A percentile compares a stretch with the other conserved stretches of the same genome.
Evolutionary conservation across 2,113 vertebrate species (phyloP).

Genomic region (Lophotis ruficrista): DNA sequence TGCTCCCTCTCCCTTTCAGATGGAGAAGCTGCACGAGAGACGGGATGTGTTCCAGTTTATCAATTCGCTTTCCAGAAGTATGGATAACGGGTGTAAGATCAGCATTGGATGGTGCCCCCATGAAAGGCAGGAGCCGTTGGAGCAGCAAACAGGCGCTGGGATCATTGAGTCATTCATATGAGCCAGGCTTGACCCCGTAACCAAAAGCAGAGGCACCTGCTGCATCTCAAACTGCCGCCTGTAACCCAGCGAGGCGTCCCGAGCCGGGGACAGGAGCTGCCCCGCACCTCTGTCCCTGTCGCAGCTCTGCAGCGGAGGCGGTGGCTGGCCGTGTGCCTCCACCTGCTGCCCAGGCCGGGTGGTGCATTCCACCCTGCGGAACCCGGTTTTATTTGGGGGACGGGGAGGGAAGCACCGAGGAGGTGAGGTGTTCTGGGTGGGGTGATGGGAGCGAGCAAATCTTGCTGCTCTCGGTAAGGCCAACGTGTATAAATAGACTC

Average conservation of each 20-base stretch:
- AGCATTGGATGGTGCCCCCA: background rate
- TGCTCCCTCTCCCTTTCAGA: background rate
- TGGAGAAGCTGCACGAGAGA: background rate
- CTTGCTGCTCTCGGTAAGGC: background rate
- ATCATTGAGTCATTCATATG: fast-evolving
- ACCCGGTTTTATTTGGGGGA: background rate
- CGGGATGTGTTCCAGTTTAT: background rate
- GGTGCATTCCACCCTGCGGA: background rate
- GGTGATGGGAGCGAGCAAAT: background rate
- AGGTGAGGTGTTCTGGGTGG: background rate
- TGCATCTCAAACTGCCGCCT: background rate
- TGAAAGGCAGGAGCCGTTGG: background rate
- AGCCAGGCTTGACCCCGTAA: background rate
- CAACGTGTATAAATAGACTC: background rate
- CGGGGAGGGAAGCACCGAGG: background rate
- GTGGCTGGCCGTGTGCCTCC: slow-evolving; percentile 15
- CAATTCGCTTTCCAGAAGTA: background rate
- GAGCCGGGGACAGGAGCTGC: background rate
- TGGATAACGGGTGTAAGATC: background rate
- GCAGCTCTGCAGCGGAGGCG: background rate
- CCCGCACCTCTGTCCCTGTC: background rate
- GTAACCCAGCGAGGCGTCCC: background rate
- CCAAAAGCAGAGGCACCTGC: background rate
- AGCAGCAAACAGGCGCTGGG: background rate
- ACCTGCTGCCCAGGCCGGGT: slow-evolving; percentile 1